phyloP scores from a whole-genome alignment of 2,888 invertebrate genomes.

The Scaptomyza tumidula region DNA sequence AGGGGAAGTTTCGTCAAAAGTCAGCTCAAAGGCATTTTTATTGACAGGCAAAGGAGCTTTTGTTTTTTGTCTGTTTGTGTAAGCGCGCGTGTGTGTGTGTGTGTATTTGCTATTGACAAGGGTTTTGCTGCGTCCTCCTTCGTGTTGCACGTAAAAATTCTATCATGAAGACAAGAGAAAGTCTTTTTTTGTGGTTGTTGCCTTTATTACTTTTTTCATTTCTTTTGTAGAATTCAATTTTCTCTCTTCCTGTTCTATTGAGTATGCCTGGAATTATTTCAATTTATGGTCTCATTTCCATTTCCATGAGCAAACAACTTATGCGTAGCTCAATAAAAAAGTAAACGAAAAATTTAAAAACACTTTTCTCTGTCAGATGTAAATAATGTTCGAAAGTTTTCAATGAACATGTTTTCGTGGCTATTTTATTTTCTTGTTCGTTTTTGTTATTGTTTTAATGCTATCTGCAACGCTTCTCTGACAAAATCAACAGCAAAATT shows the following conservation, averaged over 20 bases:
- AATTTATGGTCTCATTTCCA: constrained; percentile 36
- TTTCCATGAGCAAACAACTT: constrained; percentile 15
- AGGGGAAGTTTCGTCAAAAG: constrained; percentile 32
- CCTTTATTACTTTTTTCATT: constrained; percentile 64
- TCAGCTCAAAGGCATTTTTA: constrained; percentile 63
- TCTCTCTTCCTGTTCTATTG: constrained; percentile 1
- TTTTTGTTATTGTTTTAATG: background rate
- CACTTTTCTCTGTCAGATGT: constrained; percentile 21
- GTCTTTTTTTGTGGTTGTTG: constrained; percentile 32
- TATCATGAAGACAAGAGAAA: constrained; percentile 61
- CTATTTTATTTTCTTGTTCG: background rate
- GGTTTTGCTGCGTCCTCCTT: constrained; percentile 38
- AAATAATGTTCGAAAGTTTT: constrained; percentile 20
- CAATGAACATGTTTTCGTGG: constrained; percentile 1
- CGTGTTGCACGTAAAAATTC: constrained; percentile 68
- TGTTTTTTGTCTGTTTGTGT: constrained; percentile 2
- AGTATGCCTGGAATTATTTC: constrained; percentile 18
- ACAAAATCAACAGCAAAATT: constrained; percentile 17
- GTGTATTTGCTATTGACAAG: constrained; percentile 59
- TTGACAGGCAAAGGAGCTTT: constrained; percentile 54
- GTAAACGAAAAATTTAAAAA: constrained; percentile 9
- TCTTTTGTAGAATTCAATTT: constrained; percentile 43
- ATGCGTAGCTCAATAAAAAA: constrained; percentile 12
- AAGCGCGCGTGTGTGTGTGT: constrained; percentile 14
- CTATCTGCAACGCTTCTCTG: constrained; percentile 5